These are phyloP conservation scores for Pteria penguin DNA, from an alignment of 2,888 invertebrate genomes.

Conservation along the genomic window DNA sequence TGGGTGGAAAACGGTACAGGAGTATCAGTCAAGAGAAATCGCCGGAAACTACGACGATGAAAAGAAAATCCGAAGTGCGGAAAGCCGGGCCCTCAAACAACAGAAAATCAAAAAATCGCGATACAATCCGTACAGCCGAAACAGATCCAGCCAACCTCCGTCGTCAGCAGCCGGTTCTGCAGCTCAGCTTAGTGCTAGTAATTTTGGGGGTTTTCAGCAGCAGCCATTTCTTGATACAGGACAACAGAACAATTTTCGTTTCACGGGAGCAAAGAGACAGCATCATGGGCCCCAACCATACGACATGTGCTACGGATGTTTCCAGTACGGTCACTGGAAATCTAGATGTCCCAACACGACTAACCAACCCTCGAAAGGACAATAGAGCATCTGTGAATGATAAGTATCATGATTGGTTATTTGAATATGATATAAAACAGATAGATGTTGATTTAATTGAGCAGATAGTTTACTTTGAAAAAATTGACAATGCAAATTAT, in stretches of 20 bases:
- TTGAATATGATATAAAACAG: no score
- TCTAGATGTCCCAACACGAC: neutral
- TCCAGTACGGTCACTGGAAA: slow-evolving; percentile 9
- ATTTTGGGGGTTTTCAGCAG: no score
- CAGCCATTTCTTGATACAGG: neutral
- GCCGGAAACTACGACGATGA: slow-evolving; percentile 13
- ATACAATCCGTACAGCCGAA: neutral
- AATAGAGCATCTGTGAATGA: neutral
- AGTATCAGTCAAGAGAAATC: slow-evolving; percentile 9
- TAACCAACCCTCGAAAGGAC: neutral
- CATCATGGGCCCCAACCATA: slow-evolving; percentile 14
- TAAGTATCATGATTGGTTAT: slow-evolving; percentile 6
- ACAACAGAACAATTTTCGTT: neutral
- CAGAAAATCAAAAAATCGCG: neutral
- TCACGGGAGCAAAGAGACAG: neutral
- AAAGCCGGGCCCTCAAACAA: slow-evolving; percentile 6
- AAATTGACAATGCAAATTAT: slow-evolving; percentile 6
- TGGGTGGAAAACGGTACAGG: slow-evolving; percentile 12
- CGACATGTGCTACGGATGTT: slow-evolving; percentile 6
- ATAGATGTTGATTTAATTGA: neutral
- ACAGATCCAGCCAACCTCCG: no score
- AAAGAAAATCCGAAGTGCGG: slow-evolving; percentile 7
- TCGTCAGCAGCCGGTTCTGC: slow-evolving; percentile 6
- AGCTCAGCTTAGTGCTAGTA: neutral
- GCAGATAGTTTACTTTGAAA: neutral